Evolutionary conservation across 2,797 vertebrate genomes (phyloP).

Genomic region (Rhinella marina): DNA sequence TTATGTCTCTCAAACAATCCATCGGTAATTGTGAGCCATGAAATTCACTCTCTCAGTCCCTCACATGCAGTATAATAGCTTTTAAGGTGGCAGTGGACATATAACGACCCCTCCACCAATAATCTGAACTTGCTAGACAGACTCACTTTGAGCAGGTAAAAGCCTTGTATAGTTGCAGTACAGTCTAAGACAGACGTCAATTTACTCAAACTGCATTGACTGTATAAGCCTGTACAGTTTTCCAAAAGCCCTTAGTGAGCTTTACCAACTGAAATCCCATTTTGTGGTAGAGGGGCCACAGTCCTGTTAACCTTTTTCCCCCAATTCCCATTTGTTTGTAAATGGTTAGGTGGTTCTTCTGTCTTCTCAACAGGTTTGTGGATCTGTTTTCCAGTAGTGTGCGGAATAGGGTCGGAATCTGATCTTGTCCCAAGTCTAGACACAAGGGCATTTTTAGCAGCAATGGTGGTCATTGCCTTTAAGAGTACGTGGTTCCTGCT

Average conservation of each 20-base stretch:
- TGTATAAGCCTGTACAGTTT: neutral
- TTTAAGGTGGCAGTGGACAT: neutral
- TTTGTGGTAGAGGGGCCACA: conserved; percentile 32
- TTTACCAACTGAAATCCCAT: neutral
- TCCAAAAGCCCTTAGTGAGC: conserved; percentile 22
- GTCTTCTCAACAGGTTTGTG: conserved; percentile 31
- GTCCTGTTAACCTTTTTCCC: conserved; percentile 51
- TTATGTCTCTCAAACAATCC: neutral
- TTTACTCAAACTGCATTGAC: neutral
- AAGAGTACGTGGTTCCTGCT: conserved; percentile 74
- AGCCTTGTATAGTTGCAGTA: neutral
- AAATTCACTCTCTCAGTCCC: neutral
- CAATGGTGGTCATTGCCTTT: conserved; percentile 76
- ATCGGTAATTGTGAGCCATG: neutral
- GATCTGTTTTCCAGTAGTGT: conserved; percentile 57
- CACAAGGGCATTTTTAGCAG: conserved; percentile 73
- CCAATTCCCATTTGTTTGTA: conserved; percentile 57
- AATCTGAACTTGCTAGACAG: neutral
- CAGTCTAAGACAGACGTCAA: neutral
- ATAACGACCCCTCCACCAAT: neutral
- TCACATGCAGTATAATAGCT: neutral
- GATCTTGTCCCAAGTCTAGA: conserved; percentile 73
- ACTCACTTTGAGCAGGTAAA: neutral
- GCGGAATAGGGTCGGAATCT: conserved; percentile 75
- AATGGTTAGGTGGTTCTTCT: conserved; percentile 61